A percentile compares a stretch with the other conserved stretches of the same genome.
Evolutionary conservation across 2,113 vertebrate genomes (phyloP).

Genomic region (Hydrochoerus hydrochaeris): DNA sequence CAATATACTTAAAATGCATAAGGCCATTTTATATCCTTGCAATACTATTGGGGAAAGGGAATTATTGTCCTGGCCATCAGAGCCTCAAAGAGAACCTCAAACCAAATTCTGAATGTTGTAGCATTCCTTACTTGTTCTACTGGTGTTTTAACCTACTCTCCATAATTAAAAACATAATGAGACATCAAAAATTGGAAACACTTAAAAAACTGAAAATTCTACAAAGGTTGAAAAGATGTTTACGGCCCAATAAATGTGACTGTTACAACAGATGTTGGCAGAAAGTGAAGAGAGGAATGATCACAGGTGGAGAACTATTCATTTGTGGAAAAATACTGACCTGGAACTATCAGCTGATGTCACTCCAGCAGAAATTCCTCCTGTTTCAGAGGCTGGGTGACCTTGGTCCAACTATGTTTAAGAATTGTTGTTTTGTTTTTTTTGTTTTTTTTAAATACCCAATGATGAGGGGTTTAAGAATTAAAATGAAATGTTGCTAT

Average conservation of each 20-base stretch:
- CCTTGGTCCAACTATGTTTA: background rate
- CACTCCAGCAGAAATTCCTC: background rate
- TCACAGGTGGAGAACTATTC: background rate
- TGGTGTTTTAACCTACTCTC: background rate
- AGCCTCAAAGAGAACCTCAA: background rate
- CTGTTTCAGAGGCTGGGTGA: background rate
- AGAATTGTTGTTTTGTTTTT: background rate
- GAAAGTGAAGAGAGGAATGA: background rate
- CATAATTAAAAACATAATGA: background rate
- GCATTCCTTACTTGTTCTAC: background rate
- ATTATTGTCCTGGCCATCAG: background rate
- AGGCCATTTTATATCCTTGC: constrained; percentile 5
- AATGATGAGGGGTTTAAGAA: background rate
- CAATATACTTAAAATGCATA: constrained; percentile 46
- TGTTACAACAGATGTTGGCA: background rate
- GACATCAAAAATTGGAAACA: background rate
- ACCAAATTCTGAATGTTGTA: background rate
- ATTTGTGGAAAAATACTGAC: background rate
- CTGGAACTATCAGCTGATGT: background rate
- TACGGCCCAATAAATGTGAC: background rate
- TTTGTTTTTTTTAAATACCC: background rate
- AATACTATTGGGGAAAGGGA: background rate
- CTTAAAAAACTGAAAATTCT: background rate
- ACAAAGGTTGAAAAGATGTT: background rate
- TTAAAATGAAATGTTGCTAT: background rate